Conservation (phyloP, 2,797 vertebrate genomes). For the Fistularia commersonii region DNA sequence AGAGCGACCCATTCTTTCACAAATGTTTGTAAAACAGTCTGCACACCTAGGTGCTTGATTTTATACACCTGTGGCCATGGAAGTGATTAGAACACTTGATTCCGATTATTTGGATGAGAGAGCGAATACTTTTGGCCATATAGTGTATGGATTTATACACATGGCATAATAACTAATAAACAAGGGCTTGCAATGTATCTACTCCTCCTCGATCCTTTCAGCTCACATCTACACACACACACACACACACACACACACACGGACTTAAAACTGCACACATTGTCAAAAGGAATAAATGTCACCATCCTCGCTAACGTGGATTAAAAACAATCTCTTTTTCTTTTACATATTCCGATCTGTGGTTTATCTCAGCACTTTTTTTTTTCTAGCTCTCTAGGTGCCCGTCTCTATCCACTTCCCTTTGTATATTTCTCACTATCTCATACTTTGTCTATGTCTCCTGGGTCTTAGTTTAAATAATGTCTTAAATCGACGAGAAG, state of each 20-base stretch:
- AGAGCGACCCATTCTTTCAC: too few species aligned
- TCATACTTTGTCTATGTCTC: constrained; percentile 45
- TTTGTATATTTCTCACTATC: constrained; percentile 33
- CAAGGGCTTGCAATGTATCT: neutral
- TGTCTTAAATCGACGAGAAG: constrained; percentile 73
- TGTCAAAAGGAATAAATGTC: neutral
- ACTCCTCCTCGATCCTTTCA: neutral
- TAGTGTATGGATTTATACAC: too few species aligned
- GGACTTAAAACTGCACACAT: neutral
- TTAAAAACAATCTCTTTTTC: neutral
- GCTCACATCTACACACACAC: constrained; percentile 10
- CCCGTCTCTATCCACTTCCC: constrained; percentile 30
- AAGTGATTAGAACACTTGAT: too few species aligned
- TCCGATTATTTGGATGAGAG: too few species aligned
- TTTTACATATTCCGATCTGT: constrained; percentile 1
- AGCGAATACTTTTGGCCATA: too few species aligned
- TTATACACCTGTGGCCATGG: too few species aligned
- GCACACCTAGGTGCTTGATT: too few species aligned
- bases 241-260: constrained; percentile 9
- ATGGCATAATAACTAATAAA: too few species aligned
- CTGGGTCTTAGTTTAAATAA: constrained; percentile 65
- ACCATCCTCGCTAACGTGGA: constrained; percentile 11
- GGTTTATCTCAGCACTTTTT: constrained; percentile 17
- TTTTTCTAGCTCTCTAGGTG: constrained; percentile 17
- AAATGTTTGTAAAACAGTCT: too few species aligned